phyloP scores from a whole-genome alignment of 1,140 invertebrate species.

The Aphelinus atriplicis region DNA sequence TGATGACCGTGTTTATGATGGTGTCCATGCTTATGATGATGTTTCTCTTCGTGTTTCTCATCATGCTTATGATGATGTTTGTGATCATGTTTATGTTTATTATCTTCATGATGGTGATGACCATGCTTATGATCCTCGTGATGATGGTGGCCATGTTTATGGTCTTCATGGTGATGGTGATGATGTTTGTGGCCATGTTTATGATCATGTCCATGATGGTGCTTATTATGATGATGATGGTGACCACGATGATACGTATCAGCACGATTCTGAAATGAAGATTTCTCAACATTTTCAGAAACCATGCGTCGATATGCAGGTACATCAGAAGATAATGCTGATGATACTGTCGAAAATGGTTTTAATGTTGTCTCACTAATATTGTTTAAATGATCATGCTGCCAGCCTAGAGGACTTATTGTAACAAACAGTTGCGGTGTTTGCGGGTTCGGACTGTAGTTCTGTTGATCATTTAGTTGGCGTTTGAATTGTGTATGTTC shows the following conservation, averaged over 20 bases:
- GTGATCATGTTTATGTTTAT: conserved; percentile 27
- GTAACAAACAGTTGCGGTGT: too few relatives aligned
- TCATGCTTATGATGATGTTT: conserved; percentile 23
- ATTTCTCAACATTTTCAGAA: too few relatives aligned
- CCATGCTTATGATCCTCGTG: conserved; percentile 28
- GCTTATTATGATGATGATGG: conserved; percentile 26
- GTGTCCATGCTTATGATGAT: conserved; percentile 24
- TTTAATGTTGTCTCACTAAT: too few relatives aligned
- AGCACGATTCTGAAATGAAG: too few relatives aligned
- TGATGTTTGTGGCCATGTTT: conserved; percentile 8
- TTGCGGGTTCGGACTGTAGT: neutral
- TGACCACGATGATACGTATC: conserved; percentile 1
- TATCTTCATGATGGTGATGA: conserved; percentile 26
- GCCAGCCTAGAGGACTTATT: too few relatives aligned
- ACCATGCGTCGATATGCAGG: too few relatives aligned
- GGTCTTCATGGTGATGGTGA: conserved; percentile 21
- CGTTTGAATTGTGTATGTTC: conserved; percentile 19
- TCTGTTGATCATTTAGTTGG: conserved; percentile 7
- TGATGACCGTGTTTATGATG: conserved; percentile 35
- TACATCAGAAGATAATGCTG: too few relatives aligned
- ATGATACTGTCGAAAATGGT: too few relatives aligned
- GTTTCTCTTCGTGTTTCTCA: conserved; percentile 29
- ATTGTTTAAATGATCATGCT: too few relatives aligned
- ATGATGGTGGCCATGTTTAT: conserved; percentile 24
- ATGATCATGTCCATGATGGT: conserved; percentile 14